Percentiles rank a stretch among this genome's conserved stretches.
These are phyloP conservation scores for Gambusia affinis DNA, from an alignment of 2,113 vertebrate species.

Conservation along the genomic window DNA sequence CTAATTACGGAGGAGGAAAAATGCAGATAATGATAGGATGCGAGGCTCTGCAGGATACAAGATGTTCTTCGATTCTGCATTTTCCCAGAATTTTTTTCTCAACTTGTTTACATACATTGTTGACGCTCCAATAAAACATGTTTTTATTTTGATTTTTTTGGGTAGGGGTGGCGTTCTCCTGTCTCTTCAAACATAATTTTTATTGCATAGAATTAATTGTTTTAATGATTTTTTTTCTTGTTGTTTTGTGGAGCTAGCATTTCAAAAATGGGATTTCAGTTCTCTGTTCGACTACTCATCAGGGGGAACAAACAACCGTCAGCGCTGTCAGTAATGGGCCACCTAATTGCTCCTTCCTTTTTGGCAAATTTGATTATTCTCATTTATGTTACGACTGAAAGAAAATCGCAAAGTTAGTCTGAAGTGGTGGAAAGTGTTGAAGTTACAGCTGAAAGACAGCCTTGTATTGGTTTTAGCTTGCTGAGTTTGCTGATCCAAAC, in stretches of 20 bases:
- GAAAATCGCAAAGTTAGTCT: background rate
- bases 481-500: background rate
- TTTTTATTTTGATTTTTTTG: conserved; percentile 27
- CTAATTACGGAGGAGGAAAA: conserved; percentile 77
- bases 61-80: conserved; percentile 72
- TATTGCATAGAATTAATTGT: conserved; percentile 58
- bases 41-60: conserved; percentile 67
- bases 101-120: conserved; percentile 78
- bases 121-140: conserved; percentile 61
- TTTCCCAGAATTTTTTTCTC: conserved; percentile 63
- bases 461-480: background rate
- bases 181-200: conserved; percentile 54
- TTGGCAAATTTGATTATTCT: background rate
- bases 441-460: background rate
- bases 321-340: conserved; percentile 37
- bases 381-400: conserved; percentile 6
- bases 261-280: conserved; percentile 59
- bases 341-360: conserved; percentile 42
- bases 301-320: conserved; percentile 35
- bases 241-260: conserved; percentile 35
- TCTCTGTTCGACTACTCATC: conserved; percentile 32
- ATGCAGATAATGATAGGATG: conserved; percentile 82
- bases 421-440: background rate
- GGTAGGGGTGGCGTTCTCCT: conserved; percentile 22
- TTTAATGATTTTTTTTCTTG: background rate